A percentile compares a stretch with the other conserved stretches of the same genome.
Conservation (phyloP, 2,888 invertebrate genomes). For the Paralinhomoeus sp. region DNA sequence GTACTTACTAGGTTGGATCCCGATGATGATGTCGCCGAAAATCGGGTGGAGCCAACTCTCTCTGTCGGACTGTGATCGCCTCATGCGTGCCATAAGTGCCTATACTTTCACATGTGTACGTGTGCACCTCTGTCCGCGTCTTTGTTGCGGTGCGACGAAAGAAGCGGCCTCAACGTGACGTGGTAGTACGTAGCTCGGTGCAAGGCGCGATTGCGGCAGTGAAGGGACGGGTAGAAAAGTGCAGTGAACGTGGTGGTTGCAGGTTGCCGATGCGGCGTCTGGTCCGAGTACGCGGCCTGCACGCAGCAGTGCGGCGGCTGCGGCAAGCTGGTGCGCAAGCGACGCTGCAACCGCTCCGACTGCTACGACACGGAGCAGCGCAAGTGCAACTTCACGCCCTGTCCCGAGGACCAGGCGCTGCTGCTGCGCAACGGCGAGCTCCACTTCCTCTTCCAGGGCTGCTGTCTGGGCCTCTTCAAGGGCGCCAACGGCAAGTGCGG, state of each 20-base stretch:
- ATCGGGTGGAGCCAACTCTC: no score
- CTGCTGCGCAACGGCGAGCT: conserved; percentile 1
- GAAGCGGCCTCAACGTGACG: no score
- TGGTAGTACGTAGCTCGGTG: no score
- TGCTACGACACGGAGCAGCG: conserved; percentile 14
- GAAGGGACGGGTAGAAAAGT: no score
- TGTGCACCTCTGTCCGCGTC: no score
- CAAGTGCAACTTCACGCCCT: conserved; percentile 18
- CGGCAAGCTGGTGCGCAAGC: conserved; percentile 12
- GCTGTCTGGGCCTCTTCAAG: conserved; percentile 4
- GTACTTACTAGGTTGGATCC: no score
- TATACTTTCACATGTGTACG: no score
- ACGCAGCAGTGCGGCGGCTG: conserved; percentile 23
- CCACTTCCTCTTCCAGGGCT: conserved; percentile 3
- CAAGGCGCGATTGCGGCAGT: no score
- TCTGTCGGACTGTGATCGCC: no score
- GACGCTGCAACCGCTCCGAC: conserved; percentile 5
- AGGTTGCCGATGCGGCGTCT: conserved; percentile 17
- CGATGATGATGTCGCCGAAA: no score
- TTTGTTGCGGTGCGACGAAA: no score
- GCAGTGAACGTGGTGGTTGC: neutral
- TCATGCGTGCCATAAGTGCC: no score
- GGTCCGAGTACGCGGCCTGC: conserved; percentile 19
- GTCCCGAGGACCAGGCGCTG: conserved; percentile 8
- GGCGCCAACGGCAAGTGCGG: neutral